These are phyloP conservation scores for Acromyrmex heyeri DNA, from an alignment of 1,140 invertebrate genomes.

Conservation along the genomic window DNA sequence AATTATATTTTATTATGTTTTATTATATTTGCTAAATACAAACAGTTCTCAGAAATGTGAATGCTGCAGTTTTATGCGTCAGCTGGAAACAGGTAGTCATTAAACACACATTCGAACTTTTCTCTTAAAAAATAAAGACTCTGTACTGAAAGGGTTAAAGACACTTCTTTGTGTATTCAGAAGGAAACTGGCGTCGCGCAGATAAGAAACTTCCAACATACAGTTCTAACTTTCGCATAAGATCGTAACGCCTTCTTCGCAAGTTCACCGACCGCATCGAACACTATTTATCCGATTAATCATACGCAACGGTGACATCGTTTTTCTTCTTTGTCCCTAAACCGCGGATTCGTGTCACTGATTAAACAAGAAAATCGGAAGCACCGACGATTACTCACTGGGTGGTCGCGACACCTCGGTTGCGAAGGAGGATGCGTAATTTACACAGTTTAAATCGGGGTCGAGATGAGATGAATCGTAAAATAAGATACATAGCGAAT, in stretches of 20 bases:
- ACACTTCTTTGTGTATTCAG: constrained; percentile 59
- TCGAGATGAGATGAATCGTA: constrained; percentile 35
- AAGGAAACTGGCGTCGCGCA: constrained; percentile 41
- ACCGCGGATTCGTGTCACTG: constrained; percentile 54
- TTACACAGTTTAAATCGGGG: constrained; percentile 27
- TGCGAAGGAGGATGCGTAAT: constrained; percentile 26
- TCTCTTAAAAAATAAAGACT: constrained; percentile 37
- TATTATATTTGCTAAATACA: not conserved
- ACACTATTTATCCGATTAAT: constrained; percentile 62
- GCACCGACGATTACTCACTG: constrained; percentile 57
- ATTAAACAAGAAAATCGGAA: constrained; percentile 63
- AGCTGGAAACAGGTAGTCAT: not conserved
- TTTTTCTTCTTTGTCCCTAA: constrained; percentile 55
- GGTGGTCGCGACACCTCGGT: constrained; percentile 43
- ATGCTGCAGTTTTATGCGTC: not conserved
- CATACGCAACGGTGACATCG: constrained; percentile 46
- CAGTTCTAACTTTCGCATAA: constrained; percentile 41
- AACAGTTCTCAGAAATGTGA: not conserved
- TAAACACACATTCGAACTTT: constrained; percentile 25
- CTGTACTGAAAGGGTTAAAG: constrained; percentile 43
- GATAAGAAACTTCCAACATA: constrained; percentile 53
- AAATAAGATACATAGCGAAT: constrained; percentile 20
- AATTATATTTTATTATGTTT: not conserved
- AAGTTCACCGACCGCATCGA: constrained; percentile 37
- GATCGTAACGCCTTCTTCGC: constrained; percentile 29